A percentile compares a stretch with the other conserved stretches of the same genome.
phyloP scores from a whole-genome alignment of 2,888 invertebrate species.

The Hirtodrosophila histrioides region DNA sequence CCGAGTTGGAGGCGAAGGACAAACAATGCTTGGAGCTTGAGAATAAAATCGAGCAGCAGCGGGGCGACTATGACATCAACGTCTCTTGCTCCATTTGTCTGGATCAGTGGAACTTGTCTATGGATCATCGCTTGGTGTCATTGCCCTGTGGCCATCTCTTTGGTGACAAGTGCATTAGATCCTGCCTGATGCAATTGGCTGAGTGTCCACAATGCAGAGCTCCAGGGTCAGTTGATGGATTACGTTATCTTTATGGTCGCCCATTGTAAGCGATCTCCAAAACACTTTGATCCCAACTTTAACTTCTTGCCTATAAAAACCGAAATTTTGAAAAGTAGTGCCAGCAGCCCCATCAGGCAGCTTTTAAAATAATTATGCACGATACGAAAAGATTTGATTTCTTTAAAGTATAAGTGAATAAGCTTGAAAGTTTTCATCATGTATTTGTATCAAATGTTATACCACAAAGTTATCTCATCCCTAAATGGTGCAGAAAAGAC shows the following conservation, averaged over 20 bases:
- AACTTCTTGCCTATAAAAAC: too few species aligned
- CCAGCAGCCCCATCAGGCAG: too few species aligned
- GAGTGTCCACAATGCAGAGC: conserved; percentile 32
- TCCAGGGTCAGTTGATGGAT: fast-evolving
- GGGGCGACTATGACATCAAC: neutral
- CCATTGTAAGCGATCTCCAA: conserved; percentile 5
- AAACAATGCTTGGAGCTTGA: conserved; percentile 18
- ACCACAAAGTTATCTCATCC: too few species aligned
- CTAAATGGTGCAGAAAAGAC: too few species aligned
- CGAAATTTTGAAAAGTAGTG: too few species aligned
- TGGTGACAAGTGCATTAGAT: conserved; percentile 20
- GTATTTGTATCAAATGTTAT: too few species aligned
- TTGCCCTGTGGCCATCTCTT: conserved; percentile 41
- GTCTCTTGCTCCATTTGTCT: conserved; percentile 30
- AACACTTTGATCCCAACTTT: too few species aligned
- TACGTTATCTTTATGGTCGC: conserved; percentile 28
- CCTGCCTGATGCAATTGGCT: fast-evolving
- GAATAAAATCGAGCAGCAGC: conserved; percentile 2
- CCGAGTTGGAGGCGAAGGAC: conserved; percentile 9
- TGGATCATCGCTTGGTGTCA: conserved; percentile 23
- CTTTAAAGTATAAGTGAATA: too few species aligned
- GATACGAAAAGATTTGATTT: too few species aligned
- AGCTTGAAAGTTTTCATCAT: too few species aligned
- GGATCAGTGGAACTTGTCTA: conserved; percentile 15
- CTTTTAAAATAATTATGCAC: too few species aligned